A percentile compares a stretch with the other conserved stretches of the same genome.
Evolutionary conservation across 2,797 vertebrate genomes (phyloP).

Genomic region (Acrocephalus scirpaceus): DNA sequence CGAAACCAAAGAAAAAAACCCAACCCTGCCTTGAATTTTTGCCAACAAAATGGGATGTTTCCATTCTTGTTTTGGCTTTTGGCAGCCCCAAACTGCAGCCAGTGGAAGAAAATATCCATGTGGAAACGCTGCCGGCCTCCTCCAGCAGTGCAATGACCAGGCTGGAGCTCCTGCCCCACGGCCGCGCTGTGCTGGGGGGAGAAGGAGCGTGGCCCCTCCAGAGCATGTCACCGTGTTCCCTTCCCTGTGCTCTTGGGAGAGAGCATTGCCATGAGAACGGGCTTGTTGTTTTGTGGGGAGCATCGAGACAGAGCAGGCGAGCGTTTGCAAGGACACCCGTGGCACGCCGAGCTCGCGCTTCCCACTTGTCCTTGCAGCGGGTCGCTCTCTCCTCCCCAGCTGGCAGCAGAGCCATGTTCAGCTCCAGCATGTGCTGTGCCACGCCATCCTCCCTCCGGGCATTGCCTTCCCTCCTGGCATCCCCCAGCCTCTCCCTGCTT

Average conservation of each 20-base stretch:
- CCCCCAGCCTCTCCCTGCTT: not conserved
- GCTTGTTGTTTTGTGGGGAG: slow-evolving; percentile 29
- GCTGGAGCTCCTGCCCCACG: not conserved
- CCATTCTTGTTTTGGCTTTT: slow-evolving; percentile 67
- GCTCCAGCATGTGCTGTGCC: not conserved
- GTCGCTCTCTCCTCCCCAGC: slow-evolving; percentile 57
- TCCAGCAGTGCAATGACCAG: not conserved
- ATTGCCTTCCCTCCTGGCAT: not conserved
- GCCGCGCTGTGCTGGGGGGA: accelerated
- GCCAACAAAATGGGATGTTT: slow-evolving; percentile 63
- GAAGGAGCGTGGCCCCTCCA: not conserved
- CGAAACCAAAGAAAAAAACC: not conserved
- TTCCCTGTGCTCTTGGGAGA: not conserved
- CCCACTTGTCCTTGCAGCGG: slow-evolving; percentile 63
- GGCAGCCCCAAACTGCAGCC: slow-evolving; percentile 57
- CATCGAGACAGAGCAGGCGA: not conserved
- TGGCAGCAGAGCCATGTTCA: not conserved
- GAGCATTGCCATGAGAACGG: slow-evolving; percentile 43
- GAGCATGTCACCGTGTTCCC: not conserved
- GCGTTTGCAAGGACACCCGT: slow-evolving; percentile 42
- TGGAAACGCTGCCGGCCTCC: slow-evolving; percentile 20
- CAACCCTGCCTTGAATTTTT: slow-evolving; percentile 23
- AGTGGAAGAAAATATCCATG: slow-evolving; percentile 60
- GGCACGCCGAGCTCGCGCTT: slow-evolving; percentile 22
- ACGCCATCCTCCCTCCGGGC: not conserved